These are phyloP conservation scores for Cepphus grylle DNA, from an alignment of 2,113 vertebrate genomes.

Conservation along the genomic window DNA sequence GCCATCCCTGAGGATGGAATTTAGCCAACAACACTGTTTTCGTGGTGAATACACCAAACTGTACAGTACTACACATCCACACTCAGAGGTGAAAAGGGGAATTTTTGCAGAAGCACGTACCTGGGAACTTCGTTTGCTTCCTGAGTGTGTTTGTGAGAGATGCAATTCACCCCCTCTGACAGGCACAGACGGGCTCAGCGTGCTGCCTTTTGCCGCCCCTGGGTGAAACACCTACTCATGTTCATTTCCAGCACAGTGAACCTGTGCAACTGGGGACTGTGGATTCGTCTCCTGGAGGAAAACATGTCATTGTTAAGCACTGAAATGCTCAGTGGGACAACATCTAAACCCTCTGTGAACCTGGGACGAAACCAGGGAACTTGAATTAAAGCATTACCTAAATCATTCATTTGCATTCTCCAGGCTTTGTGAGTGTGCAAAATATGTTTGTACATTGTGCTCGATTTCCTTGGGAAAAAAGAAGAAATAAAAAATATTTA, in stretches of 20 bases:
- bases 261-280: neutral
- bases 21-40: neutral
- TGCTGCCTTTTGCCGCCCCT: neutral
- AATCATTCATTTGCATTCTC: neutral
- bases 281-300: neutral
- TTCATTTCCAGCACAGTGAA: neutral
- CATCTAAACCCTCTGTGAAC: neutral
- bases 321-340: neutral
- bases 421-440: neutral
- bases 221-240: neutral
- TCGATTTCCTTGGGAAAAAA: neutral
- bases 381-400: neutral
- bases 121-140: neutral
- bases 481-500: neutral
- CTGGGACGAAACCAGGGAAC: neutral
- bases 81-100: neutral
- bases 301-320: neutral
- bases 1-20: neutral
- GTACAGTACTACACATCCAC: accelerated
- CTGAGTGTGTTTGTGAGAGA: neutral
- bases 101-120: neutral
- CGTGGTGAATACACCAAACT: neutral
- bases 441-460: neutral
- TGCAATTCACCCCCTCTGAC: neutral
- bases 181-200: neutral